Conservation (phyloP, 2,113 vertebrate species). For the Ardeotis arabs region DNA sequence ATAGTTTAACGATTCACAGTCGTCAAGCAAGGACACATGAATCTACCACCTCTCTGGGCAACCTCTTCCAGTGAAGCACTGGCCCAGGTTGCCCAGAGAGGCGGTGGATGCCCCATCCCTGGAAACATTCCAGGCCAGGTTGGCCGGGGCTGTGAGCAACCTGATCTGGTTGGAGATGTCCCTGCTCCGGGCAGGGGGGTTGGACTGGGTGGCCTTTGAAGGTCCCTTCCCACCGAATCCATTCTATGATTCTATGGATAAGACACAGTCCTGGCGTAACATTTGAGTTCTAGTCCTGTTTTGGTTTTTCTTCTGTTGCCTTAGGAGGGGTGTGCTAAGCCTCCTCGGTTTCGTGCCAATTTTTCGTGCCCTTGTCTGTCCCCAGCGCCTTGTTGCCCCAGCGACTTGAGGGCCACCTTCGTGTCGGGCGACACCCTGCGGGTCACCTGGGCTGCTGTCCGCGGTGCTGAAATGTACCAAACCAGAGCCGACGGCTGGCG, state of each 20-base stretch:
- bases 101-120: no score
- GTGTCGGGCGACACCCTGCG: constrained; percentile 84
- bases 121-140: no score
- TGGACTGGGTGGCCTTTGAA: no score
- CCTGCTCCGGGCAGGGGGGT: no score
- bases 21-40: background rate
- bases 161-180: no score
- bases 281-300: background rate
- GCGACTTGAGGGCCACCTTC: constrained; percentile 72
- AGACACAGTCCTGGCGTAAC: background rate
- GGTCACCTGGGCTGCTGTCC: constrained; percentile 84
- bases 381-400: constrained; percentile 90
- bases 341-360: background rate
- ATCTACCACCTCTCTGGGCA: no score
- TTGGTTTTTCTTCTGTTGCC: background rate
- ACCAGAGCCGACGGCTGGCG: constrained; percentile 74
- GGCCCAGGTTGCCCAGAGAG: no score
- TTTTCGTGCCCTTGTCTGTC: background rate
- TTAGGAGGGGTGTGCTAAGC: background rate
- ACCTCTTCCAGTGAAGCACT: no score
- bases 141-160: no score
- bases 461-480: constrained; percentile 87
- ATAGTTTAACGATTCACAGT: background rate
- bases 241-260: no score
- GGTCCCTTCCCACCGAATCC: no score